These are phyloP conservation scores for Yponomeuta malinellus DNA, from an alignment of 2,888 invertebrate genomes.

Conservation along the genomic window DNA sequence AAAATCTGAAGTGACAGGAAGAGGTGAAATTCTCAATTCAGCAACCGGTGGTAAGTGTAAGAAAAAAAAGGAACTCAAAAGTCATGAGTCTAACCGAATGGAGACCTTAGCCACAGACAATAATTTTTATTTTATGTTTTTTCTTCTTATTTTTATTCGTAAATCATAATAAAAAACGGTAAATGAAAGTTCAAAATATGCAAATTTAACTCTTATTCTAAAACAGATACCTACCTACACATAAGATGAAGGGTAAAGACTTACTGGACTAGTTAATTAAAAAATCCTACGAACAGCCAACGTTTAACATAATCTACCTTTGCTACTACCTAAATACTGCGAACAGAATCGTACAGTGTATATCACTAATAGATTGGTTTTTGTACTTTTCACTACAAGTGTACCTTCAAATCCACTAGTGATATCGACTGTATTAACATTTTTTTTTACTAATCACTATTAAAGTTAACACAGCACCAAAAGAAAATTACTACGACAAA, in stretches of 20 bases:
- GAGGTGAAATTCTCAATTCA: no score
- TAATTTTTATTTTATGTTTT: no score
- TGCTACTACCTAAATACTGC: not conserved
- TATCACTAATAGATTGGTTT: not conserved
- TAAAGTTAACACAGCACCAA: not conserved
- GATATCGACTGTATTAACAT: not conserved
- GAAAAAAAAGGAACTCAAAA: no score
- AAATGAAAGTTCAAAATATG: no score
- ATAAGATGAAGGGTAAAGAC: not conserved
- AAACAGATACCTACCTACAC: not conserved
- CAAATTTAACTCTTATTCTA: not conserved
- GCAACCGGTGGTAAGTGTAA: no score
- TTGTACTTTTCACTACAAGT: no score
- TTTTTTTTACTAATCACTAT: not conserved
- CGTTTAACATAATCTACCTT: not conserved
- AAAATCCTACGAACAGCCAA: conserved; percentile 2
- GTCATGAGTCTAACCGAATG: no score
- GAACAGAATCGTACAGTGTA: not conserved
- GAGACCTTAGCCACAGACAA: no score
- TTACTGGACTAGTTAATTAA: not conserved
- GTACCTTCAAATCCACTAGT: not conserved
- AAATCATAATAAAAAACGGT: no score
- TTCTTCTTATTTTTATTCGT: no score
- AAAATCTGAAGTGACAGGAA: no score
- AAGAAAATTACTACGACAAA: not conserved